Percentiles rank a stretch among this genome's conserved stretches.
Evolutionary conservation across 2,113 vertebrate species (phyloP).

Genomic region (Bungarus multicinctus): DNA sequence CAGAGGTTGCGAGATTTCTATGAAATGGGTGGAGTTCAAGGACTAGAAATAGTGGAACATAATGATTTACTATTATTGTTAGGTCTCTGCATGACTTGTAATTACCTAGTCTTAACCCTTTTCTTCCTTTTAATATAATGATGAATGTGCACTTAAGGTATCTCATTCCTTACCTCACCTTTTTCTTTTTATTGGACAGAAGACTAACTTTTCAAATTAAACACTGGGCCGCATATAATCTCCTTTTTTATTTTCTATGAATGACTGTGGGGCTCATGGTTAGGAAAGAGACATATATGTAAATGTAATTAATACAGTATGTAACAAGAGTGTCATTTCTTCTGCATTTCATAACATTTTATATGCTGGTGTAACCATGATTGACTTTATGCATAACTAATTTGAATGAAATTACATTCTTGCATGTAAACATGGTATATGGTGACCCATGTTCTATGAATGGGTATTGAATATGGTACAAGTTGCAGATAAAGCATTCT

Average conservation of each 20-base stretch:
- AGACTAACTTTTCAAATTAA: background rate
- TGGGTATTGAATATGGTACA: background rate
- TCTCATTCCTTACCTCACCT: background rate
- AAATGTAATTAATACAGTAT: too few species aligned
- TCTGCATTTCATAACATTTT: background rate
- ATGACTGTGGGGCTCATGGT: background rate
- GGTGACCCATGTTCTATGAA: background rate
- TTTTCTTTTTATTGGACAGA: background rate
- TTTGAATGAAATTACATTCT: background rate
- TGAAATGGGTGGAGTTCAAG: background rate
- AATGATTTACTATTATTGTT: background rate
- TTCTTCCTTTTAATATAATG: background rate
- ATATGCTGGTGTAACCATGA: background rate
- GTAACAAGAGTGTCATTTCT: background rate
- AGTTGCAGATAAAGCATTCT: background rate
- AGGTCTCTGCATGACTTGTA: background rate
- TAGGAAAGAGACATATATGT: too few species aligned
- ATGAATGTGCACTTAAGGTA: background rate
- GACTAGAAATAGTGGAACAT: background rate
- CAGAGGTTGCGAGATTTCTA: background rate
- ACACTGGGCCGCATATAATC: background rate
- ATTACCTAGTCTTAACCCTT: background rate
- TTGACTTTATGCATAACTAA: background rate
- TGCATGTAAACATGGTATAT: background rate
- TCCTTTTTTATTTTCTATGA: background rate